Base-by-base conservation (phyloP, 2,888 invertebrate genomes). In the Zeuzera pyrina region DNA sequence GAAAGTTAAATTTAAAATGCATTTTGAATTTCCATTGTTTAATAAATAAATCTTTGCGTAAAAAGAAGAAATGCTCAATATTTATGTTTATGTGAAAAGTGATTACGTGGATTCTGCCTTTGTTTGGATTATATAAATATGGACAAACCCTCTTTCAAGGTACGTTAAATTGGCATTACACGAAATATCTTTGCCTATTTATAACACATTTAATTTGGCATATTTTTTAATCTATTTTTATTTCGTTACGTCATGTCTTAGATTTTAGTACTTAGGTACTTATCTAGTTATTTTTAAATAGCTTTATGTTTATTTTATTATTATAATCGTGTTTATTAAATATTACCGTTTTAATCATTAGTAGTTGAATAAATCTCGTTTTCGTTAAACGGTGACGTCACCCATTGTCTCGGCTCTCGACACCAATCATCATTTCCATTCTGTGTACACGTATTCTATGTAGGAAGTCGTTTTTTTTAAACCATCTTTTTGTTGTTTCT, bases 61-160 rank as follows among this genome's bases (percentile, higher is more conserved):
- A 39, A 36, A 49, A 48, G 49, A 43, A 45, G 38, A 38, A 39
- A 29, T 34, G 36, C 33, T 31, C 31, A n/a, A n/a, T 29, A 32
- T 25, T 16, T 40, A 35, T 43, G 39, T 41, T 21, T 31, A 33
- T 41, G 52, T 53, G 70, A 58, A 47, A 50, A 46, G 49, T 49
- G 50, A 42, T 38, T 41, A 43, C 43, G 46, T 56, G 51, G 42
- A 42, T 48, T 31, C 2, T 21, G 31, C 56, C 57, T 63, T 60
- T 64, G 59, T 63, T 52, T 56, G 68, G 71, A 68, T 70, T 70
- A 39, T 49, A 44, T 42, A 52, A 59, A 44, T 25, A 79, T 83
- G 81, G 81, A 81, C 47, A 81, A 78, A 53, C 79, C 79, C 19
- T 61, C 78, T 12, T 78, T 61, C 50, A 78, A 79, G 76, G 81